Conservation (phyloP, 2,888 invertebrate species). For the Argynnis bischoffii region DNA sequence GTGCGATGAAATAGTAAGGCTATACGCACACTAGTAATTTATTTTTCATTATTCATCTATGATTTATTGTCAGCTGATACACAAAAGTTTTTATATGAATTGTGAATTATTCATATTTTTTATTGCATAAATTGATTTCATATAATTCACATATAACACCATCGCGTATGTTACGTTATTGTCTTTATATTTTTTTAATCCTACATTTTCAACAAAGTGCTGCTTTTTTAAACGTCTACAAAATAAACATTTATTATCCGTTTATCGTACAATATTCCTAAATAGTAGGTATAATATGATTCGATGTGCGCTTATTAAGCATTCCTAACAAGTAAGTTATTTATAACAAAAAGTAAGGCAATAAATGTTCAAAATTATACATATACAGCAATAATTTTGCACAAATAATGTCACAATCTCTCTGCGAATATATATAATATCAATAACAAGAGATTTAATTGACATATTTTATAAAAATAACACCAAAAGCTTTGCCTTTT, state of each 20-base stretch:
- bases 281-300: conserved; percentile 14
- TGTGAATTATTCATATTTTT: too few relatives aligned
- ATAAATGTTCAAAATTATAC: not conserved
- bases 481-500: not conserved
- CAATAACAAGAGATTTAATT: conserved; percentile 19
- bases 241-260: not conserved
- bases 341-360: not conserved
- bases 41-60: not conserved
- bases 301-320: conserved; percentile 20
- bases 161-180: not conserved
- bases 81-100: too few relatives aligned
- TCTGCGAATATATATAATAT: conserved; percentile 4
- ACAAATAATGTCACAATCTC: not conserved
- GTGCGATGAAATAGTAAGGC: conserved; percentile 20
- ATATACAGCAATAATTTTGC: not conserved
- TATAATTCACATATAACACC: too few relatives aligned
- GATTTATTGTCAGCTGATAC: not conserved
- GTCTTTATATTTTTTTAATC: not conserved
- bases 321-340: not conserved
- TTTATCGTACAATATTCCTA: conserved; percentile 1
- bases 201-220: not conserved
- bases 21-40: conserved; percentile 3
- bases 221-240: conserved; percentile 5
- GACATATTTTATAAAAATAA: conserved; percentile 21
- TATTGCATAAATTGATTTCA: too few relatives aligned